These are phyloP conservation scores for Coenonympha arcania DNA, from an alignment of 2,888 invertebrate species.

Conservation along the genomic window DNA sequence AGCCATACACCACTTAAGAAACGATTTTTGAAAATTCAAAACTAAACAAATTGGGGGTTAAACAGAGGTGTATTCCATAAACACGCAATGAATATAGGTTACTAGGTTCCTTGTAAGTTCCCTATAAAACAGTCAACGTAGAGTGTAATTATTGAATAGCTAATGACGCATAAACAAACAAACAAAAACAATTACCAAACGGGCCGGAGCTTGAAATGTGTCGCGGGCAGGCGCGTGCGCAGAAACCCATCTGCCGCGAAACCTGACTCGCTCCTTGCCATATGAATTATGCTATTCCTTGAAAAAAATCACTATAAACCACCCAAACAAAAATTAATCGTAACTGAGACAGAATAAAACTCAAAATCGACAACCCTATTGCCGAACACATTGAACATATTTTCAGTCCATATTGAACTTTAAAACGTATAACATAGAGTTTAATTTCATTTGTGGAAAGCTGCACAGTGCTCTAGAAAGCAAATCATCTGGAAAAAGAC, in stretches of 20 bases:
- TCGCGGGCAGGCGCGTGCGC: constrained; percentile 53
- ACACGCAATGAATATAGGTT: not conserved
- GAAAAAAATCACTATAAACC: constrained; percentile 45
- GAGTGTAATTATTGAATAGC: constrained; percentile 3
- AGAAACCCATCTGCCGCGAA: constrained; percentile 63
- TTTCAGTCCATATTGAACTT: constrained; percentile 8
- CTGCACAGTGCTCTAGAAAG: constrained; percentile 16
- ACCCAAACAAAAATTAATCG: constrained; percentile 32
- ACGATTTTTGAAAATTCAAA: too few relatives aligned
- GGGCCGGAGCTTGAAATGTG: constrained; percentile 35
- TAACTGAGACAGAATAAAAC: constrained; percentile 24
- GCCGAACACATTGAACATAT: not conserved
- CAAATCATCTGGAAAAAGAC: constrained; percentile 61
- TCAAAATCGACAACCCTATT: constrained; percentile 16
- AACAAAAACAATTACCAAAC: constrained; percentile 30
- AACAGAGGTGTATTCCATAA: too few relatives aligned
- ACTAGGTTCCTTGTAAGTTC: too few relatives aligned
- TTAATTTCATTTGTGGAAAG: not conserved
- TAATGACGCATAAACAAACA: constrained; percentile 26
- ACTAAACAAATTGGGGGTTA: too few relatives aligned
- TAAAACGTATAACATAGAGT: not conserved
- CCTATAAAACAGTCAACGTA: too few relatives aligned
- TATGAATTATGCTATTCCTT: constrained; percentile 63
- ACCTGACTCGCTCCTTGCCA: constrained; percentile 67
- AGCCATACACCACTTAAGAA: too few relatives aligned